Evolutionary conservation across 2,113 vertebrate genomes (phyloP), one percentile per base, ranked within the genome.

Genomic region (Cricetomys ansorgei): DNA sequence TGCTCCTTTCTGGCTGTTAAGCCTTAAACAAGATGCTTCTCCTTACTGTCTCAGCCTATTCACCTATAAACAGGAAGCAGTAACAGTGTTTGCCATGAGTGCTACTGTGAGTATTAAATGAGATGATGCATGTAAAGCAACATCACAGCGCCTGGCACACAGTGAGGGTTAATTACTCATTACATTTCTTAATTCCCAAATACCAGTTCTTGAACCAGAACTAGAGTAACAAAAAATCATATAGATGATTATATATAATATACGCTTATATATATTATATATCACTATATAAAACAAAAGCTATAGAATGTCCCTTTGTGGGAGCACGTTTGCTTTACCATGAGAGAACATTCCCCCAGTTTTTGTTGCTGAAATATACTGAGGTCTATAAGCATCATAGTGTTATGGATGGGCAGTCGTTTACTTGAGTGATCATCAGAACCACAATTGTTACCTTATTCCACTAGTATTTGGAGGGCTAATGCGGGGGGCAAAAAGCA

Each of bases 321-420:
- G 37, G 25, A 91, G 94, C 4, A 72, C 50, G 88, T 92, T 93
- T 83, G 3, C 55, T 88, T 91, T 87, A 64, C 4, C 45, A 34
- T 73, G 69, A 94, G 31, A 77, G 57, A 85, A 76, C 10, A 69
- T 83, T 93, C 73, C 40, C 19, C 10, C 13, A 65, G 48, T 23
- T 85, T 94, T 31, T 31, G 72, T 1, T 65, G 37, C 79, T 94
- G 37, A 92, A 88, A 95, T 92, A 57, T 27, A 17, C 70, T 85
- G 79, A 76, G 8, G 2, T 64, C 29, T 55, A 31, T 75, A 40
- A 84, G 79, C 86, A 83, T 90, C 93, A 77, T 12, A 16, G 40
- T 70, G 12, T 76, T 76, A 31, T 5, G 17, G 83, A 91, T n/a
- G n/a, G 27, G 2, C 29, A 96, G 64, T 90, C 79, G 50, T 77